phyloP scores from a whole-genome alignment of 2,888 invertebrate genomes.

The Strigamia crassipes region DNA sequence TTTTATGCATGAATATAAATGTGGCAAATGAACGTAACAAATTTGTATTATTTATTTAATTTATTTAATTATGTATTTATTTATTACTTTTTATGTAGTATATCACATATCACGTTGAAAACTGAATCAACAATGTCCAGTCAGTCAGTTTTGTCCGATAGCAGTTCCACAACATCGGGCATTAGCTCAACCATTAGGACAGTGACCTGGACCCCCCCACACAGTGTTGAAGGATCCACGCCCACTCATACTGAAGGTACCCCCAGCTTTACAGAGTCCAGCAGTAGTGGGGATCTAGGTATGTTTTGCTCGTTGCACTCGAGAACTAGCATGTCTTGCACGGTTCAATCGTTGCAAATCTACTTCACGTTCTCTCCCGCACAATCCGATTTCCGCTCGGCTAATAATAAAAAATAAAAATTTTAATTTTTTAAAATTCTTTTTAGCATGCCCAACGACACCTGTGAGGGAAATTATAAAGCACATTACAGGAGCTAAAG shows the following conservation, averaged over 20 bases:
- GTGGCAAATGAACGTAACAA: too few species aligned
- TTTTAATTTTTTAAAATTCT: not conserved
- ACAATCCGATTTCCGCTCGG: too few species aligned
- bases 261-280: conserved; percentile 95
- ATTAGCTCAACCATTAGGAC: conserved; percentile 53
- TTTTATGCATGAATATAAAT: not conserved
- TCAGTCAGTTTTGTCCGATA: conserved; percentile 52
- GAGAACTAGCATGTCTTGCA: not conserved
- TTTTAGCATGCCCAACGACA: conserved; percentile 33
- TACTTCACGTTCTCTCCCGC: not conserved
- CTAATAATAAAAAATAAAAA: not conserved
- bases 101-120: conserved; percentile 53
- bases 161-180: conserved; percentile 53
- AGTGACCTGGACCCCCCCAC: conserved; percentile 57
- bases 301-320: conserved; percentile 33
- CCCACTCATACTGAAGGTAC: conserved; percentile 99
- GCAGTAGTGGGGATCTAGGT: conserved; percentile 66
- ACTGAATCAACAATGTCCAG: conserved; percentile 52
- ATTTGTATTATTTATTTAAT: not conserved
- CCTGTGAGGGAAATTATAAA: conserved; percentile 36
- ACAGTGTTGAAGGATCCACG: conserved; percentile 65
- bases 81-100: conserved; percentile 49
- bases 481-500: conserved; percentile 8
- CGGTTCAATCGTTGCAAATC: not conserved
- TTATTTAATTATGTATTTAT: not conserved